A percentile compares a stretch with the other conserved stretches of the same genome.
These are phyloP conservation scores for Pachypanchax playfairii DNA, from an alignment of 2,113 vertebrate species.

Conservation along the genomic window DNA sequence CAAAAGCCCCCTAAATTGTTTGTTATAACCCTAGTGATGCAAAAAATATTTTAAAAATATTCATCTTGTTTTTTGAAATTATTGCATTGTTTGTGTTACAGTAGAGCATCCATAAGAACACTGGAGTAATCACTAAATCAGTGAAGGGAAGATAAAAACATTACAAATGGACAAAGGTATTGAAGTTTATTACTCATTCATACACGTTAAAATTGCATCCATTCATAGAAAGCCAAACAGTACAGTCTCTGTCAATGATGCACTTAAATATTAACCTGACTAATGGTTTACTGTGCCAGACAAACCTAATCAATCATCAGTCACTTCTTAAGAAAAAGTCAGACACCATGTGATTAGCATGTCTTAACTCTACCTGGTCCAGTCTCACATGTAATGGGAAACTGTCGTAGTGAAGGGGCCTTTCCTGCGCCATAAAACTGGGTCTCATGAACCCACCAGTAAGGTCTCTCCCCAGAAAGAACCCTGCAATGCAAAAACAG, in stretches of 20 bases:
- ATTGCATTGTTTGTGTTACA: neutral
- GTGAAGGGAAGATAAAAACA: conserved; percentile 6
- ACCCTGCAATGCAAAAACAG: conserved; percentile 64
- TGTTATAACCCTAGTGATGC: too few relatives aligned
- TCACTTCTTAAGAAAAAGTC: neutral
- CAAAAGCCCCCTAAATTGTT: too few relatives aligned
- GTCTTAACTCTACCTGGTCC: conserved; percentile 77
- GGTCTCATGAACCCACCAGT: conserved; percentile 85
- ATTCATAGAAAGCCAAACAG: conserved; percentile 2
- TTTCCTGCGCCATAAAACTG: conserved; percentile 70
- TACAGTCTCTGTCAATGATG: neutral
- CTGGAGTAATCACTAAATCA: neutral
- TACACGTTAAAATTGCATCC: neutral
- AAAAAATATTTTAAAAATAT: too few relatives aligned
- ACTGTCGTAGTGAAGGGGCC: conserved; percentile 74
- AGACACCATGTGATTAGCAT: neutral
- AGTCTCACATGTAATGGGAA: conserved; percentile 83
- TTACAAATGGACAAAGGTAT: conserved; percentile 15
- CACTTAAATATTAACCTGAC: conserved; percentile 7
- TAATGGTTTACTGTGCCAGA: conserved; percentile 10
- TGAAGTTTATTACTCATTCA: conserved; percentile 25
- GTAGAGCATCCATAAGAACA: neutral
- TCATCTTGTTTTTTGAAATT: too few relatives aligned
- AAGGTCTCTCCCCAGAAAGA: conserved; percentile 82
- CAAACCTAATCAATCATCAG: neutral